phyloP scores from a whole-genome alignment of 1,140 invertebrate species.

The Frieseomelitta varia region DNA sequence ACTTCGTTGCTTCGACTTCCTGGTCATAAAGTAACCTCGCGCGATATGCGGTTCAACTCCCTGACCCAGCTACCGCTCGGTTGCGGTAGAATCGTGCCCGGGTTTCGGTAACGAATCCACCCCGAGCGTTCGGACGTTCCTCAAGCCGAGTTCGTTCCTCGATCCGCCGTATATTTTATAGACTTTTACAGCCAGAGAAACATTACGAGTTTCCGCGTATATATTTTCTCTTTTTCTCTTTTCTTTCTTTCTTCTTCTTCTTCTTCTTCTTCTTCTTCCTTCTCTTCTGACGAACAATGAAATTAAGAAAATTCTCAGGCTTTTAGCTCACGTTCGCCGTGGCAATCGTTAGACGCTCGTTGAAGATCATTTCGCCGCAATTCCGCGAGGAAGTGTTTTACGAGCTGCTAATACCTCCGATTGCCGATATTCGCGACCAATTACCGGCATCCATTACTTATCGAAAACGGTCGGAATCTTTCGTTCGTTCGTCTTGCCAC shows the following conservation, averaged over 20 bases:
- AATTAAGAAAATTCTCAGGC: not conserved
- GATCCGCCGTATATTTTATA: not conserved
- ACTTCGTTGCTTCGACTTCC: constrained; percentile 9
- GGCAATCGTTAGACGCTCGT: not conserved
- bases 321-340: not conserved
- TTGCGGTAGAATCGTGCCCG: constrained; percentile 57
- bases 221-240: too few species aligned
- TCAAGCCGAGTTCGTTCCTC: not conserved
- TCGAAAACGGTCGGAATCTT: constrained; percentile 31
- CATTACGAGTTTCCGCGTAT: not conserved
- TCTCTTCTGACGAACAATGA: not conserved
- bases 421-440: constrained; percentile 22
- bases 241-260: too few species aligned
- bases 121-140: not conserved
- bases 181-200: not conserved
- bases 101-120: constrained; percentile 56
- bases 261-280: not conserved
- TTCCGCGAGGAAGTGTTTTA: constrained; percentile 20
- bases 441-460: constrained; percentile 49
- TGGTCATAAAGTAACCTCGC: constrained; percentile 58
- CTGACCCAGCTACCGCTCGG: constrained; percentile 41
- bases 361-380: constrained; percentile 12
- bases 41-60: constrained; percentile 57
- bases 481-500: constrained; percentile 32
- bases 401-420: not conserved